These are phyloP conservation scores for Hemithea aestivaria DNA, from an alignment of 2,888 invertebrate genomes.

Conservation along the genomic window DNA sequence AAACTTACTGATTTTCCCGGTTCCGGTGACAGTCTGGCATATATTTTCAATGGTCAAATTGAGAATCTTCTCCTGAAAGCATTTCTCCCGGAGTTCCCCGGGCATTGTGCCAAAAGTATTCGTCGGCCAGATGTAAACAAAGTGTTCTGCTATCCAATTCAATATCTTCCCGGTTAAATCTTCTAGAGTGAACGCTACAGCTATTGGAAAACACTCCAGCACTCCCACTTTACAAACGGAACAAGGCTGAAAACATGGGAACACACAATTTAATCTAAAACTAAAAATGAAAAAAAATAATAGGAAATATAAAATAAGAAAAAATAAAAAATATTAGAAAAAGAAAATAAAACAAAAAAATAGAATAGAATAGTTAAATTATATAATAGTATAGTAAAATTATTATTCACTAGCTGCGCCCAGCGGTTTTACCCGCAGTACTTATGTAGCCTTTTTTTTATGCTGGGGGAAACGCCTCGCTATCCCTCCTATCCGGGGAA, in stretches of 20 bases:
- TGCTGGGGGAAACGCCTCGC: too few species aligned
- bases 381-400: too few species aligned
- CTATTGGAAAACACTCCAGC: conserved; percentile 91
- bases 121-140: conserved; percentile 92
- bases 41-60: conserved; percentile 90
- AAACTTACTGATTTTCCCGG: conserved; percentile 83
- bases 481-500: too few species aligned
- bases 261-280: conserved; percentile 1
- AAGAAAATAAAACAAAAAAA: too few species aligned
- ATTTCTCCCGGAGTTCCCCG: conserved; percentile 89
- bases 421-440: too few species aligned
- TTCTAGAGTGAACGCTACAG: conserved; percentile 91
- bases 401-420: too few species aligned
- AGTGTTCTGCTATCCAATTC: conserved; percentile 92
- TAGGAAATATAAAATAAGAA: neutral
- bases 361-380: too few species aligned
- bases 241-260: conserved; percentile 87
- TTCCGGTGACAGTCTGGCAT: conserved; percentile 89
- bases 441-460: too few species aligned
- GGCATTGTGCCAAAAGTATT: conserved; percentile 92
- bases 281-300: neutral
- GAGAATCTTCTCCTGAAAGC: conserved; percentile 89
- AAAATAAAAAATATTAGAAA: too few species aligned
- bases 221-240: conserved; percentile 92
- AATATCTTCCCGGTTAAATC: conserved; percentile 92